Base-by-base conservation (phyloP, 2,113 vertebrate genomes). In the Typhlomys cinereus region DNA sequence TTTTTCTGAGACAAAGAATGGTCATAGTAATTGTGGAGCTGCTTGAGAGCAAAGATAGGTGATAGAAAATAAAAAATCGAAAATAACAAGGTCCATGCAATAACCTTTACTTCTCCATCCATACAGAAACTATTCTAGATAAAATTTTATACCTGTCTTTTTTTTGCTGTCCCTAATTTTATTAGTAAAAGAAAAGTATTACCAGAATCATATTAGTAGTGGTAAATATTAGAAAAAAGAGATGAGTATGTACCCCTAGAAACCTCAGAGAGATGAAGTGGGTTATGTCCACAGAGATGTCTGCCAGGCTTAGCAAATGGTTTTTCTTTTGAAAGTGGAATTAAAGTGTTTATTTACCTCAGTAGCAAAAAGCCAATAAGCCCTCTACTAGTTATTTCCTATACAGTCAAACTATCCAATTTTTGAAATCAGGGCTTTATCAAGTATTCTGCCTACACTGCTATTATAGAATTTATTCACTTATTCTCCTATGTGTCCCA, bases 91-190 rank as follows among this genome's bases (percentile, higher is more conserved):
- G 29, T 80, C 59, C 75, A 27, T 64, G 29, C 1, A 66, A 18
- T 89, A 76, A 54, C 18, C 34, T 92, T 89, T 54, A 61, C 62
- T 76, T 94, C 11, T 13, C 46, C 29, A 48, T 21, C 59, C 57
- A 25, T 87, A 83, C 91, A 86, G 25, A 90, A 70, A 85, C 85
- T 54, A 88, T 79, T 81, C 27, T 36, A 84, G 20, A n/a, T 64
- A 14, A 69, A 41, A 48, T 94, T 95, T 95, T 90, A 69, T 88
- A 93, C 85, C 81, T 88, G 78, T 85, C 50, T 66, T 94, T 36
- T 89, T 85, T 94, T 85, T 67, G 85, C 57, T 84, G 90, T 92
- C 34, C 81, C 8, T 80, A 81, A 92, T 82, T 82, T 78, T 81
- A 75, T 73, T 91, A 84, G 71, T 11, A 13, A 83, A 20, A 86